phyloP scores from a whole-genome alignment of 2,797 vertebrate genomes.

The Parambassis ranga region DNA sequence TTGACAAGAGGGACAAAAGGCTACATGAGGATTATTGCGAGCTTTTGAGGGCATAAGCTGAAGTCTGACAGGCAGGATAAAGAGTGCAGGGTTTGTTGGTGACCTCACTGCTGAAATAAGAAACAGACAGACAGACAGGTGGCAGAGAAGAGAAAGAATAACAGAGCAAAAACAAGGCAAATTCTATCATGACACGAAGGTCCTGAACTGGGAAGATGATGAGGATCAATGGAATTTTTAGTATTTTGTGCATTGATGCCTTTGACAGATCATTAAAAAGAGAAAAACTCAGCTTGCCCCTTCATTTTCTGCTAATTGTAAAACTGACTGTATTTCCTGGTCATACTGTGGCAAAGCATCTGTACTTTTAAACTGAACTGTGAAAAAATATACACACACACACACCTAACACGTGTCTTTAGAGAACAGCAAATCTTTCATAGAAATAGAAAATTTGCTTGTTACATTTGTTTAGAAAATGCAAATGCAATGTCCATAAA shows the following conservation, averaged over 20 bases:
- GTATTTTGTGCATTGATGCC: no score
- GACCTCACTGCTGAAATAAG: slow-evolving; percentile 64
- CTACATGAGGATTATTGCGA: slow-evolving; percentile 45
- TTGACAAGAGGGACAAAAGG: slow-evolving; percentile 16
- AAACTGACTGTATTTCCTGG: no score
- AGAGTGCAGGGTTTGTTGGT: slow-evolving; percentile 43
- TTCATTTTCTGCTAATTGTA: no score
- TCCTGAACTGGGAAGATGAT: background rate
- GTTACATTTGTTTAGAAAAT: no score
- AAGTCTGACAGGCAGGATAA: slow-evolving; percentile 51
- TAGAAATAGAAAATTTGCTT: no score
- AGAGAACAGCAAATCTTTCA: no score
- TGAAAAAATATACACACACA: no score
- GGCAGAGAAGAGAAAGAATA: slow-evolving; percentile 18
- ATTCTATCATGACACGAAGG: background rate
- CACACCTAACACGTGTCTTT: no score
- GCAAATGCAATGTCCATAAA: slow-evolving; percentile 26
- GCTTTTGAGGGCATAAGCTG: slow-evolving; percentile 48
- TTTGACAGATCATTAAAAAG: no score
- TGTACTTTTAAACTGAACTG: no score
- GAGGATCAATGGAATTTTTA: background rate
- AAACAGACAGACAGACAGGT: slow-evolving; percentile 60
- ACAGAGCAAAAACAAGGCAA: background rate
- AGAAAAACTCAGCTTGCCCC: no score
- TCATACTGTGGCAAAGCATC: no score